These are phyloP conservation scores for Drosophila mercatorum DNA, from an alignment of 2,888 invertebrate genomes.

Conservation along the genomic window DNA sequence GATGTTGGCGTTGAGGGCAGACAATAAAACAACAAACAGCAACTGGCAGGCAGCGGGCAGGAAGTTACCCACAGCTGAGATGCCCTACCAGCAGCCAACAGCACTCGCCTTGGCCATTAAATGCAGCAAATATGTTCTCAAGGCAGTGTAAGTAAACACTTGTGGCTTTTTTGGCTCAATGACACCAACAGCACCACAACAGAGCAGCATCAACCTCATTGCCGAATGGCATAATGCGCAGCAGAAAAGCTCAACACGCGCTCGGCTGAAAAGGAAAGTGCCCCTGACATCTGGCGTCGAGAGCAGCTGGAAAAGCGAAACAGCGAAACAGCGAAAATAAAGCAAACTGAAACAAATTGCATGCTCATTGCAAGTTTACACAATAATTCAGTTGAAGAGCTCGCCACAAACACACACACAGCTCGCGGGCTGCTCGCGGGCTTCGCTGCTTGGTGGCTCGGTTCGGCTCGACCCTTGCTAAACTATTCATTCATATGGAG, in stretches of 20 bases:
- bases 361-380: conserved; percentile 63
- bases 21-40: conserved; percentile 43
- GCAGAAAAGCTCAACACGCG: conserved; percentile 39
- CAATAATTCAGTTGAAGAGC: conserved; percentile 40
- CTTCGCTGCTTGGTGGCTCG: neutral
- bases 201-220: conserved; percentile 35
- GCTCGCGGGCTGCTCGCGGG: neutral
- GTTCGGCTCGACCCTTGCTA: conserved; percentile 10
- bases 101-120: conserved; percentile 11
- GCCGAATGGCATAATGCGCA: conserved; percentile 68
- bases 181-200: conserved; percentile 21
- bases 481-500: conserved; percentile 20
- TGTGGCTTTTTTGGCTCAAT: conserved; percentile 49
- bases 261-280: conserved; percentile 73
- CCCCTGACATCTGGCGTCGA: conserved; percentile 68
- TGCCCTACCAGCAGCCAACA: neutral
- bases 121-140: conserved; percentile 46
- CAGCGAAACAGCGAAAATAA: conserved; percentile 5
- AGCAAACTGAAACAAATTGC: conserved; percentile 47
- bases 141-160: conserved; percentile 52
- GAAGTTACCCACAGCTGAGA: conserved; percentile 34
- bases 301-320: conserved; percentile 50
- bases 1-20: conserved; percentile 35
- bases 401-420: neutral
- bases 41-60: conserved; percentile 20